phyloP scores from a whole-genome alignment of 2,113 vertebrate species.

The Tringa solitaria region DNA sequence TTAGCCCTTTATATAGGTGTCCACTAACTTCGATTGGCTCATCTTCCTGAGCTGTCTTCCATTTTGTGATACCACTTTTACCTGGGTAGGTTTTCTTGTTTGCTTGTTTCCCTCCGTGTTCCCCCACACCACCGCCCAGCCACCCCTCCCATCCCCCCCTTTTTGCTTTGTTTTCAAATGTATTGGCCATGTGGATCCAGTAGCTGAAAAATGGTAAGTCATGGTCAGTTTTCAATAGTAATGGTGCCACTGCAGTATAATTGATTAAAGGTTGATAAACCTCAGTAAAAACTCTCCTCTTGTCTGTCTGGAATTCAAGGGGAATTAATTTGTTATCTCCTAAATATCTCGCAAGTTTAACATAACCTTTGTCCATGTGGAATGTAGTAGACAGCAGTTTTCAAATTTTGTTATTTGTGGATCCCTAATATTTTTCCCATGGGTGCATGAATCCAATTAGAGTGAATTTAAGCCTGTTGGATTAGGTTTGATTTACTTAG shows the following conservation, averaged over 20 bases:
- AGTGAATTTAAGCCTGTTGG: background rate
- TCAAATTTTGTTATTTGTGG: background rate
- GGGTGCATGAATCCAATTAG: background rate
- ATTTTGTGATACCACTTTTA: background rate
- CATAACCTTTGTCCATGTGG: background rate
- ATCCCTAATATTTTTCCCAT: background rate
- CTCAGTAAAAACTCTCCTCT: background rate
- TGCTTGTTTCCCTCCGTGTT: background rate
- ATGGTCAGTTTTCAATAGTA: constrained; percentile 15
- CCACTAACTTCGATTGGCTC: background rate
- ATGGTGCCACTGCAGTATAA: constrained; percentile 11
- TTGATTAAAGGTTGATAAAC: constrained; percentile 7
- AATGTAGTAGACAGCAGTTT: background rate
- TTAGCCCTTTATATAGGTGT: background rate
- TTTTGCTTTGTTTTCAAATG: background rate
- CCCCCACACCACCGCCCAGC: background rate
- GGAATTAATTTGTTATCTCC: constrained; percentile 44
- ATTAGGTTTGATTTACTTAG: background rate
- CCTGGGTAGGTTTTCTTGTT: background rate
- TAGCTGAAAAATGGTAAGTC: background rate
- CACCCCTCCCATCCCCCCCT: too few relatives aligned
- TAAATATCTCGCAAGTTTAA: background rate
- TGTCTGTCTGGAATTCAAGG: constrained; percentile 10
- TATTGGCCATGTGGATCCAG: constrained; percentile 28
- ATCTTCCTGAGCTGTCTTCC: constrained; percentile 20